Percentiles rank a stretch among this genome's conserved stretches.
Conservation (phyloP, 2,888 invertebrate genomes). For the Rhamphomyia laevipes region DNA sequence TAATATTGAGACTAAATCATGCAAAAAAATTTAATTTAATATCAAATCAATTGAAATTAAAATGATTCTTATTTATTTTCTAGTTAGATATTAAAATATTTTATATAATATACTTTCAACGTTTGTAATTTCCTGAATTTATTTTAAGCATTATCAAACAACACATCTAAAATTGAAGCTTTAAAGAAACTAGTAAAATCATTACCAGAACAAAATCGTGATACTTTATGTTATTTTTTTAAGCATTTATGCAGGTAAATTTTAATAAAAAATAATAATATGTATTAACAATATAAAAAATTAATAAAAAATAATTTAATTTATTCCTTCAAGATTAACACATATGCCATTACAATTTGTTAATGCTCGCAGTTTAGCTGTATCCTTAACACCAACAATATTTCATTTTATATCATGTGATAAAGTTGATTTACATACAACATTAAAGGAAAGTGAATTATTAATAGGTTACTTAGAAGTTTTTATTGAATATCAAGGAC, state of each 20-base stretch:
- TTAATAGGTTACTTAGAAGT: conserved; percentile 30
- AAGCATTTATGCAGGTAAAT: conserved; percentile 31
- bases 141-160: conserved; percentile 25
- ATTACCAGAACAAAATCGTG: conserved; percentile 32
- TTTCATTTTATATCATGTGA: conserved; percentile 28
- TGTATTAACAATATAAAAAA: no score
- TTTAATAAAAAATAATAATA: background rate
- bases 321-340: conserved; percentile 24
- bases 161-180: conserved; percentile 27
- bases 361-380: conserved; percentile 30
- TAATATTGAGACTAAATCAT: no score
- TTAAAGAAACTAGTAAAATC: conserved; percentile 33
- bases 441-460: conserved; percentile 29
- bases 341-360: conserved; percentile 33
- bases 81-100: no score
- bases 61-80: background rate
- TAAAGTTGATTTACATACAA: conserved; percentile 25
- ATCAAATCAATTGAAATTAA: no score
- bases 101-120: background rate
- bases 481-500: conserved; percentile 32
- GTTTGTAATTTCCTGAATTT: background rate
- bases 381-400: conserved; percentile 32
- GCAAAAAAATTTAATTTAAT: no score
- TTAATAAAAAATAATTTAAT: no score
- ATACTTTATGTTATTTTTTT: conserved; percentile 32